These are phyloP conservation scores for Hexactinellida sp. DNA, from an alignment of 37 sponge, comb jelly and placozoan species.

Conservation along the genomic window DNA sequence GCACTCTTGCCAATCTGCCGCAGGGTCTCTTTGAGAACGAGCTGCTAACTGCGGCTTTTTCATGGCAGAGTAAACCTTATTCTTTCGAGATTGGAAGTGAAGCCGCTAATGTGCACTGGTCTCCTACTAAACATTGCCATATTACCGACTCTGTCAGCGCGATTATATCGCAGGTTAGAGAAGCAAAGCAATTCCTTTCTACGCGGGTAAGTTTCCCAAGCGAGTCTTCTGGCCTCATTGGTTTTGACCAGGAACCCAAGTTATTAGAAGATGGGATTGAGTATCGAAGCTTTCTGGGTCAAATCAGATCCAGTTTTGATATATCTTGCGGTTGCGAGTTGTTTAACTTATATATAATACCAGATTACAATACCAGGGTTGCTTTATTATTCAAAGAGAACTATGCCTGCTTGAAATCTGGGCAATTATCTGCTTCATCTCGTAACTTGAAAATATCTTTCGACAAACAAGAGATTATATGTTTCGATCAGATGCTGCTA, in stretches of 20 bases:
- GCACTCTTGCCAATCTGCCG: neutral
- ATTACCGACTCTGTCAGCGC: neutral
- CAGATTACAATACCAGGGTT: neutral
- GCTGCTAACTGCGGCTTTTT: neutral
- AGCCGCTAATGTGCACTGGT: neutral
- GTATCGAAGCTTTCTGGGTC: neutral
- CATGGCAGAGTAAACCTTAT: neutral
- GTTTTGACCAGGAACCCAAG: neutral
- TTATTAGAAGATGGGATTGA: neutral
- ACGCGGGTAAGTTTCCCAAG: neutral
- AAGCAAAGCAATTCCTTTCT: neutral
- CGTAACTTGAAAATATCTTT: neutral
- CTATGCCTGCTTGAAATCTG: neutral
- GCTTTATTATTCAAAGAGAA: neutral
- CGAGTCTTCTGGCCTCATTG: neutral
- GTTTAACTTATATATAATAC: neutral
- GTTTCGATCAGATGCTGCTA: neutral
- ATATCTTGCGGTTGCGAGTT: neutral
- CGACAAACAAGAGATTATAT: neutral
- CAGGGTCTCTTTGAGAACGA: neutral
- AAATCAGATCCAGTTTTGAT: neutral
- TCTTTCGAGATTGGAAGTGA: neutral
- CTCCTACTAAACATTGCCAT: constrained; percentile 1
- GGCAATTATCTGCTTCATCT: neutral
- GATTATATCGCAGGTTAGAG: neutral